Conservation (phyloP, 2,888 invertebrate species). For the Bimastos eiseni region DNA sequence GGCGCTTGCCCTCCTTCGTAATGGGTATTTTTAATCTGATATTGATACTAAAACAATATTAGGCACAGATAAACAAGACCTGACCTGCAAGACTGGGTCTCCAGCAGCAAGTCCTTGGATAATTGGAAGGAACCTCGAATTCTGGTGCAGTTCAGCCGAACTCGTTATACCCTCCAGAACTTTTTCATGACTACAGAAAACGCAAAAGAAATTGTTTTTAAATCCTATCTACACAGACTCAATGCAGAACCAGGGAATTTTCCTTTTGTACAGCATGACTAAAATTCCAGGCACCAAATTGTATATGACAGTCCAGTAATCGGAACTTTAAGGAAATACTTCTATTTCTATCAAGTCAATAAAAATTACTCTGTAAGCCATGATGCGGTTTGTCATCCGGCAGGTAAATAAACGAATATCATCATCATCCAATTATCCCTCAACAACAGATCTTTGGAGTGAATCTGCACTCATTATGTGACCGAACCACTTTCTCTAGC, state of each 20-base stretch:
- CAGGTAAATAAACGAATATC: too few relatives aligned
- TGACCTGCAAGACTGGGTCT: conserved; percentile 56
- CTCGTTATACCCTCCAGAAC: conserved; percentile 87
- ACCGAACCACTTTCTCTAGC: too few relatives aligned
- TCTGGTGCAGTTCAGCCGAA: conserved; percentile 74
- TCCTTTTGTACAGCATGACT: background rate
- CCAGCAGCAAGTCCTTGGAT: conserved; percentile 72
- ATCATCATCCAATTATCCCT: too few relatives aligned
- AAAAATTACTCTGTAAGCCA: too few relatives aligned
- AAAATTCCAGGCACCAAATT: background rate
- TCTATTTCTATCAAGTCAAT: too few relatives aligned
- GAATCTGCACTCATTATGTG: too few relatives aligned
- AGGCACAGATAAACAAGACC: background rate
- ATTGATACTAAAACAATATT: background rate
- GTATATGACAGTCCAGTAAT: too few relatives aligned
- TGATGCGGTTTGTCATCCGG: too few relatives aligned
- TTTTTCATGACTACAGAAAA: conserved; percentile 72
- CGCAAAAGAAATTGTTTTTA: background rate
- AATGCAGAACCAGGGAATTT: background rate
- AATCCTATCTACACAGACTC: background rate
- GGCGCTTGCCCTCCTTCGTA: background rate
- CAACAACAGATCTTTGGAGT: too few relatives aligned
- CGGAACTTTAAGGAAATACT: too few relatives aligned
- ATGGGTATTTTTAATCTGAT: background rate
- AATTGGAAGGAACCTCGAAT: conserved; percentile 75